Conservation (phyloP, 2,797 vertebrate genomes). For the Chaetodon trifasciatus region DNA sequence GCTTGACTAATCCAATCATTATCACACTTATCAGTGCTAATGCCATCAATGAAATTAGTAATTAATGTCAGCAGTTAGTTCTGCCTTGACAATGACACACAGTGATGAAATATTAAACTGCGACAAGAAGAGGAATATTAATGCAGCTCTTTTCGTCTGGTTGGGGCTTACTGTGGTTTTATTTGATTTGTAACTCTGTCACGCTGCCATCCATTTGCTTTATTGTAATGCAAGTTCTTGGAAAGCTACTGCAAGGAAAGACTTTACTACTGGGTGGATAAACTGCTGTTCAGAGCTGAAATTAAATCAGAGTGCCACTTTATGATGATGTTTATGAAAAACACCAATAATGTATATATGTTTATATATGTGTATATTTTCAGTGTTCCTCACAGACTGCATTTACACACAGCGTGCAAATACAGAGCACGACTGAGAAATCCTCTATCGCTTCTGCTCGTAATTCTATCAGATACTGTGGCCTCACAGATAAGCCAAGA, state of each 20-base stretch:
- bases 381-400: neutral
- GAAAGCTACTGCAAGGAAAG: constrained; percentile 14
- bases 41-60: constrained; percentile 62
- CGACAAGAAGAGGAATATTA: constrained; percentile 56
- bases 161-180: constrained; percentile 7
- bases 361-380: neutral
- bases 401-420: constrained; percentile 2
- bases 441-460: neutral
- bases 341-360: neutral
- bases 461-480: constrained; percentile 13
- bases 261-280: constrained; percentile 25
- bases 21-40: constrained; percentile 59
- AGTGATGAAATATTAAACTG: constrained; percentile 66
- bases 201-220: constrained; percentile 38
- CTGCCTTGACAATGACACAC: constrained; percentile 59
- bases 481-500: constrained; percentile 15
- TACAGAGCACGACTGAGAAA: constrained; percentile 15
- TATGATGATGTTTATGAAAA: neutral
- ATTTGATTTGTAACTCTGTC: constrained; percentile 51
- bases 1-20: constrained; percentile 65
- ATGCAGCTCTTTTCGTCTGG: constrained; percentile 31
- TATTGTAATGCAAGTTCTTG: constrained; percentile 28
- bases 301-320: neutral
- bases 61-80: constrained; percentile 71
- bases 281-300: constrained; percentile 21